Evolutionary conservation across 2,797 vertebrate genomes (phyloP).

Genomic region (Ceyx erithaca): DNA sequence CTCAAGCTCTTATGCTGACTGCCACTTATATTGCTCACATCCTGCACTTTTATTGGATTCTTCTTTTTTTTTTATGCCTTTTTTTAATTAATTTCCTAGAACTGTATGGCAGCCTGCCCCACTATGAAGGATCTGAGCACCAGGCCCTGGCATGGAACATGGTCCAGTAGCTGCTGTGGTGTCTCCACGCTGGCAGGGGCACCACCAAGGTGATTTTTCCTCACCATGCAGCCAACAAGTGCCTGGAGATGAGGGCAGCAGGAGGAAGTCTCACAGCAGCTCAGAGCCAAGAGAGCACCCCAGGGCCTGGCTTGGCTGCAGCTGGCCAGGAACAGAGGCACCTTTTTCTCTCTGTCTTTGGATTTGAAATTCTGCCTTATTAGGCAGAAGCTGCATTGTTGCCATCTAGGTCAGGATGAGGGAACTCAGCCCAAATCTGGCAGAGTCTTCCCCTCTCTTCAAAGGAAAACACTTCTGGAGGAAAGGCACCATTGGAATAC

Average conservation of each 20-base stretch:
- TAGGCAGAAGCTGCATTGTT: slow-evolving; percentile 17
- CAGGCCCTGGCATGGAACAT: neutral
- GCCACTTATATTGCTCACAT: slow-evolving; percentile 17
- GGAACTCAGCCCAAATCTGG: slow-evolving; percentile 35
- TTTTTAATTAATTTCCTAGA: slow-evolving; percentile 32
- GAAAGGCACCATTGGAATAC: slow-evolving; percentile 22
- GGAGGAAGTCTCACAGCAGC: neutral
- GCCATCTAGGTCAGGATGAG: neutral
- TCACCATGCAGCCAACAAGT: neutral
- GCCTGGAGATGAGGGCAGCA: neutral
- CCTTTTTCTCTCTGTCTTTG: slow-evolving; percentile 9
- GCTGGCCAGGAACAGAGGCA: neutral
- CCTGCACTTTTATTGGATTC: slow-evolving; percentile 5
- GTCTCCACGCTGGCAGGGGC: neutral
- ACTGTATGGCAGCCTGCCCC: neutral
- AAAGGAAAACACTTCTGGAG: slow-evolving; percentile 54
- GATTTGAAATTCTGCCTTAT: slow-evolving; percentile 20
- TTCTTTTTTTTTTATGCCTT: neutral
- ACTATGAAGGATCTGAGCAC: neutral
- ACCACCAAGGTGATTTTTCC: neutral
- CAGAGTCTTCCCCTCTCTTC: neutral
- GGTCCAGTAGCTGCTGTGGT: neutral
- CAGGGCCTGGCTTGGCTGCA: neutral
- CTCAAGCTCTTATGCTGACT: neutral
- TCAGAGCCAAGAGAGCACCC: neutral